Percentiles rank a stretch among this genome's conserved stretches.
Evolutionary conservation across 2,113 vertebrate genomes (phyloP).

Genomic region (Ranitomeya imitator): DNA sequence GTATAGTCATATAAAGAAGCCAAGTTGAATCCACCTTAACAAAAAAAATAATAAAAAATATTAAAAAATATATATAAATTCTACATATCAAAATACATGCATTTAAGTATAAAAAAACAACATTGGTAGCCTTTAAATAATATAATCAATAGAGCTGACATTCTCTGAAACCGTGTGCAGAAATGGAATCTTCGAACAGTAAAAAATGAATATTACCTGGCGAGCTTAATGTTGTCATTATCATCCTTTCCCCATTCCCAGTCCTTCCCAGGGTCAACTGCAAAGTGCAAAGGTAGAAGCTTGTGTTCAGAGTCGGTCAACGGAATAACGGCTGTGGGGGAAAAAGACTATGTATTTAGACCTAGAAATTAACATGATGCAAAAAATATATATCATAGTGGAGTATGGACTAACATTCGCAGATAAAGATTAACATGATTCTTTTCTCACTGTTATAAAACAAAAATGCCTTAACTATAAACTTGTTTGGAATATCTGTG

Average conservation of each 20-base stretch:
- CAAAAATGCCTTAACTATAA: neutral
- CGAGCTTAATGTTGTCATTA: conserved; percentile 90
- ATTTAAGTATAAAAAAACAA: too few species aligned
- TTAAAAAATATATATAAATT: too few species aligned
- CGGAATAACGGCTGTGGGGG: conserved; percentile 90
- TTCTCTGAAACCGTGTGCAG: neutral
- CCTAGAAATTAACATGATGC: neutral
- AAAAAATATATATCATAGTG: neutral
- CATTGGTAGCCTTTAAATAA: too few species aligned
- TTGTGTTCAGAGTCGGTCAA: conserved; percentile 98
- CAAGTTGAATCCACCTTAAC: too few species aligned
- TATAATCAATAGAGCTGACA: neutral
- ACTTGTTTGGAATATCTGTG: neutral
- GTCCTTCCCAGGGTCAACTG: conserved; percentile 93
- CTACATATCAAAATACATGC: too few species aligned
- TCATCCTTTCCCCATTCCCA: conserved; percentile 98
- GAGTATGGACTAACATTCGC: neutral
- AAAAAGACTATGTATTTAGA: neutral
- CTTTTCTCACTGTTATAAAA: neutral
- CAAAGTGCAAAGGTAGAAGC: conserved; percentile 96
- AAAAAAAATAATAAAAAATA: too few species aligned
- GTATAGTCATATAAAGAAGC: too few species aligned
- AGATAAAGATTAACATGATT: neutral
- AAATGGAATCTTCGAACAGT: neutral
- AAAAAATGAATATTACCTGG: conserved; percentile 80